phyloP scores from a whole-genome alignment of 2,797 vertebrate genomes.

The Acanthurus tractus region DNA sequence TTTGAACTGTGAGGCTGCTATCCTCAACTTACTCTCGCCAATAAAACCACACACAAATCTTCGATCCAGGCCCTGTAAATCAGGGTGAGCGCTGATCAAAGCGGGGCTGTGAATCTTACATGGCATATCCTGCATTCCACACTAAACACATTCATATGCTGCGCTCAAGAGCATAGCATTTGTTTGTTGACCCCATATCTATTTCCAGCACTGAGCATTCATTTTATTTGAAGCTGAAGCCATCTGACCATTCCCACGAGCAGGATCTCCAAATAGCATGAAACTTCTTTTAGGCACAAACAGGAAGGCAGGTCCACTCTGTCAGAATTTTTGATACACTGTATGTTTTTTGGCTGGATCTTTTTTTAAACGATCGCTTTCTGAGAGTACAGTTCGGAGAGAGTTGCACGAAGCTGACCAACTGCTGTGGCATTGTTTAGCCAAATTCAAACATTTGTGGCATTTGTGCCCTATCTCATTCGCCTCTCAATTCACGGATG shows the following conservation, averaged over 20 bases:
- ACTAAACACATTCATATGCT: slow-evolving; percentile 86
- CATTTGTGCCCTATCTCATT: not conserved
- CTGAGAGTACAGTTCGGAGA: slow-evolving; percentile 12
- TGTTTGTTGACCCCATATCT: slow-evolving; percentile 71
- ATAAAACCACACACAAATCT: slow-evolving; percentile 79
- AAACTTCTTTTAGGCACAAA: slow-evolving; percentile 24
- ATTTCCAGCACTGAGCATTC: slow-evolving; percentile 47
- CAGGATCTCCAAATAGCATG: slow-evolving; percentile 21
- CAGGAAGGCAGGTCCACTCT: slow-evolving; percentile 33
- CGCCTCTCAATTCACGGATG: not conserved
- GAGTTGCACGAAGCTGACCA: not conserved
- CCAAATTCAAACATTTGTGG: not conserved
- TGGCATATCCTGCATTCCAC: slow-evolving; percentile 84
- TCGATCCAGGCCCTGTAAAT: slow-evolving; percentile 80
- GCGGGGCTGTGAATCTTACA: slow-evolving; percentile 80
- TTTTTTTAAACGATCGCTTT: slow-evolving; percentile 26
- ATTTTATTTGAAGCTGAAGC: slow-evolving; percentile 48
- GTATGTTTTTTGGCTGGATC: slow-evolving; percentile 16
- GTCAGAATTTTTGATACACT: slow-evolving; percentile 4
- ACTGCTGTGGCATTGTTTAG: not conserved
- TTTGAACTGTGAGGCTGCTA: slow-evolving; percentile 70
- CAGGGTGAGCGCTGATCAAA: slow-evolving; percentile 82
- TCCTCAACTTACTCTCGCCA: slow-evolving; percentile 66
- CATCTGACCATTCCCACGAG: slow-evolving; percentile 37
- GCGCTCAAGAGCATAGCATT: slow-evolving; percentile 57